Conservation (phyloP, 2,113 vertebrate species). For the Xenus cinereus region DNA sequence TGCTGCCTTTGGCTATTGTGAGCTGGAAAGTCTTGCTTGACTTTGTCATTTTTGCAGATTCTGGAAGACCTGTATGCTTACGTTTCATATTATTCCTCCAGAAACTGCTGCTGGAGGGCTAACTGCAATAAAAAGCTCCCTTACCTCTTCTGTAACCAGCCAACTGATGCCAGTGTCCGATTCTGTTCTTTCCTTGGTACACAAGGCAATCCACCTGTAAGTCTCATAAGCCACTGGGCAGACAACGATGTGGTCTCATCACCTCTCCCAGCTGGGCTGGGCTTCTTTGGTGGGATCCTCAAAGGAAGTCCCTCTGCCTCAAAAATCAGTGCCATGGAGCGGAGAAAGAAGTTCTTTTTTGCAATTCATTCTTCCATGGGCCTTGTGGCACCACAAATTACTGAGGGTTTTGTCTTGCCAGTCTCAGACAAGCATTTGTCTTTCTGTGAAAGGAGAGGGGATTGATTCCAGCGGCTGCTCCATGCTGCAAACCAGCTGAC, state of each 20-base stretch:
- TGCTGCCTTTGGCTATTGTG: neutral
- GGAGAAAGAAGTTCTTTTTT: neutral
- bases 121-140: neutral
- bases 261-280: neutral
- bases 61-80: neutral
- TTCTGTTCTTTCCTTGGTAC: neutral
- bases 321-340: neutral
- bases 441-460: neutral
- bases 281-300: neutral
- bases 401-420: neutral
- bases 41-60: neutral
- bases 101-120: neutral
- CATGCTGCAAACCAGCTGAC: neutral
- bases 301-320: neutral
- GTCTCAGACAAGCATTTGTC: neutral
- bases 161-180: neutral
- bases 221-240: neutral
- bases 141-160: neutral
- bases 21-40: neutral
- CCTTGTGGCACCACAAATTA: neutral
- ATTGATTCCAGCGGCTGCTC: neutral
- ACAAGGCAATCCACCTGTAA: neutral
- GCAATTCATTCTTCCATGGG: neutral
- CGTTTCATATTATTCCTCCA: neutral
- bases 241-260: neutral